A percentile compares a stretch with the other conserved stretches of the same genome.
phyloP scores from a whole-genome alignment of 2,113 vertebrate species.

The Lagenorhynchus albirostris region DNA sequence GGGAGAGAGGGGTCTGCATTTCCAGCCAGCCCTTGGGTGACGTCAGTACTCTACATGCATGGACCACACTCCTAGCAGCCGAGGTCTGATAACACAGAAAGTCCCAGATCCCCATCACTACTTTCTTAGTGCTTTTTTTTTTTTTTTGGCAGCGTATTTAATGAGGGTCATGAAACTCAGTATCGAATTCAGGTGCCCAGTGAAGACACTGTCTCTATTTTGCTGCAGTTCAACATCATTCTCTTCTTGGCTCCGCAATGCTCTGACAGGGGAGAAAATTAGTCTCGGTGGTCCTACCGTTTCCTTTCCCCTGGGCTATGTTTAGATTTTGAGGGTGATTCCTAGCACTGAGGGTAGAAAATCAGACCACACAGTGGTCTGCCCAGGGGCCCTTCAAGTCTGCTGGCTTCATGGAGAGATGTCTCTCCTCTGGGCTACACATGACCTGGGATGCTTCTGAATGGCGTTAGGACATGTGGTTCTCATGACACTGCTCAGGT shows the following conservation, averaged over 20 bases:
- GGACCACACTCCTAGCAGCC: neutral
- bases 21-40: neutral
- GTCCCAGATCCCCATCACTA: too few species aligned
- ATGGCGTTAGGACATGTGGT: neutral
- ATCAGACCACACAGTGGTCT: rapidly evolving
- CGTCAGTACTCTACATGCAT: rapidly evolving
- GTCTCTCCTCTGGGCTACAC: neutral
- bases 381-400: too few species aligned
- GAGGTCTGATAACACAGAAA: neutral
- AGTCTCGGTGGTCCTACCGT: rapidly evolving
- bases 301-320: too few species aligned
- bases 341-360: neutral
- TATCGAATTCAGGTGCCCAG: too few species aligned
- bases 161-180: neutral
- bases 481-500: neutral
- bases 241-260: rapidly evolving
- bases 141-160: neutral
- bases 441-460: neutral
- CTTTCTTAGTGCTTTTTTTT: neutral
- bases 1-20: neutral
- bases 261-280: rapidly evolving
- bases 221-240: too few species aligned
- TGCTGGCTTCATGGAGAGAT: neutral
- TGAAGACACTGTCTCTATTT: rapidly evolving
- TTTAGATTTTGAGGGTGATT: too few species aligned